Base-by-base conservation (phyloP, 2,113 vertebrate genomes). In the Sorex araneus region DNA sequence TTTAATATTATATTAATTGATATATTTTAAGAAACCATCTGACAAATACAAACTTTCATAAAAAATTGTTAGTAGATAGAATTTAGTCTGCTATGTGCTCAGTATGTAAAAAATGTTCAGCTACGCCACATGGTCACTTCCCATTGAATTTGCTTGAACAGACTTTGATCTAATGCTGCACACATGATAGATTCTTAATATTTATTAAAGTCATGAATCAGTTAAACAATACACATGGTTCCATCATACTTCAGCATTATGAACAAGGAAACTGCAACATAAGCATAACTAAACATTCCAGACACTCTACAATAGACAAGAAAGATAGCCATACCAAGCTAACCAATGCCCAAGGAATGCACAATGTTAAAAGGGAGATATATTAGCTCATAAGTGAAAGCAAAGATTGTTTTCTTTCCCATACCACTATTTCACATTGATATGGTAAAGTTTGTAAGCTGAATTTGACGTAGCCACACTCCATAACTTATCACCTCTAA, bases 51-150 rank as follows among this genome's bases (percentile, higher is more conserved):
- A 86, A 28, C 30, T 69, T 87, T 87, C 84, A 63, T 76, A 30
- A 73, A 60, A 80, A 84, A 3, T 16, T 40, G 25, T 32, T 82
- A 69, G 57, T 15, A 70, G 70, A 32, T 57, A 27, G 7, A 79
- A 78, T 79, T 89, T 87, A 77, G 27, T 47, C 25, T 75, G 36
- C 21, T 27, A 36, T 0, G 18, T 34, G 70, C n/a, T 92, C 83
- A 81, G 43, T 50, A 36, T 80, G 16, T 84, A 84, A 45, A 93
- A 90, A 93, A 40, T 54, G 63, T 67, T 54, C 54, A 54, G 54
- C 54, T 54, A 16, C 12, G 32, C 83, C 83, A 28, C 34, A 45
- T 32, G 21, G 12, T 57, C 54, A 78, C 54, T 81, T 91, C 84
- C 79, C 87, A 87, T 5, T 45, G 30, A 85, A 69, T 82, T 66